Evolutionary conservation across 2,797 vertebrate genomes (phyloP).

Genomic region (Pseudomugil tenellus): DNA sequence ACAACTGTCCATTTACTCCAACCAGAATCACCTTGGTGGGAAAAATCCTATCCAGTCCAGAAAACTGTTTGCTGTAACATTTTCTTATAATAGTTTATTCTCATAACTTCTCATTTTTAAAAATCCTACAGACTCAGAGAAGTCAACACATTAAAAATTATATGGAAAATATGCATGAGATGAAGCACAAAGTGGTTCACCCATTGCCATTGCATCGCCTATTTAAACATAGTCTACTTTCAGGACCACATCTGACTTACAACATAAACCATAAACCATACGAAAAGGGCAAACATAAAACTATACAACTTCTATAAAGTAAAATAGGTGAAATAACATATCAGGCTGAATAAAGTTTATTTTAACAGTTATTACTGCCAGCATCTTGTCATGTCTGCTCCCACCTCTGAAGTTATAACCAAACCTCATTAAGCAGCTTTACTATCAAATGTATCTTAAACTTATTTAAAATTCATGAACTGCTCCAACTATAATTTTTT

Average conservation of each 20-base stretch:
- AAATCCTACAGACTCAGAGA: neutral
- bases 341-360: neutral
- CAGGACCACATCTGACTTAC: neutral
- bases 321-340: neutral
- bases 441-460: neutral
- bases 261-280: neutral
- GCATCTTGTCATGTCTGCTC: too few relatives aligned
- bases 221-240: neutral
- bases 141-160: neutral
- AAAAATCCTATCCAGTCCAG: too few relatives aligned
- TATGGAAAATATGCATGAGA: neutral
- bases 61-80: too few relatives aligned
- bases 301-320: neutral
- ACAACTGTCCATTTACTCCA: too few relatives aligned
- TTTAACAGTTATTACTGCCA: neutral
- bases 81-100: too few relatives aligned
- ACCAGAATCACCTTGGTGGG: too few relatives aligned
- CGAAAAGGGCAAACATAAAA: neutral
- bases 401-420: neutral
- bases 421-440: neutral
- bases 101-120: neutral
- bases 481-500: neutral
- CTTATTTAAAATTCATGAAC: neutral
- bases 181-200: neutral
- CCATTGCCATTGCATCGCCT: neutral